A percentile compares a stretch with the other conserved stretches of the same genome.
These are phyloP conservation scores for Lordiphosa fenestrarum DNA, from an alignment of 2,888 invertebrate species.

Conservation along the genomic window DNA sequence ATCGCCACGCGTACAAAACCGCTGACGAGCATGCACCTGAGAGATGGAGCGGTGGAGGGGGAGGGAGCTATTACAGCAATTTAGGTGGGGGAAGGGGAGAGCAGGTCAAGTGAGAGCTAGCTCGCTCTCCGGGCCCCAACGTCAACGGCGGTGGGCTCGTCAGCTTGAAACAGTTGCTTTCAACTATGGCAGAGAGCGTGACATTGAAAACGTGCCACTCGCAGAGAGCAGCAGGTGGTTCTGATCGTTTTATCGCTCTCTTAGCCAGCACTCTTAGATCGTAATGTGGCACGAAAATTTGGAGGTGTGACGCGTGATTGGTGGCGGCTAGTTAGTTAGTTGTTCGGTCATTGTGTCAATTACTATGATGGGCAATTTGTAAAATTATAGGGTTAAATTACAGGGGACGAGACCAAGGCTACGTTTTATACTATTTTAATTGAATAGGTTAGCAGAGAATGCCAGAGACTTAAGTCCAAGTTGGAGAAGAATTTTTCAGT, in stretches of 20 bases:
- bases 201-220: constrained; percentile 19
- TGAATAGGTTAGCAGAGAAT: constrained; percentile 8
- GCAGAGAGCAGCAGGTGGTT: constrained; percentile 9
- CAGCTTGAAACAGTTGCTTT: no score
- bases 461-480: not conserved
- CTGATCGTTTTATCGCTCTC: constrained; percentile 1
- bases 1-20: constrained; percentile 61
- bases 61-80: not conserved
- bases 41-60: not conserved
- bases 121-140: not conserved
- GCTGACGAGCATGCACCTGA: constrained; percentile 27
- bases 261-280: not conserved
- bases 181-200: constrained; percentile 8
- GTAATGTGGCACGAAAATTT: constrained; percentile 7
- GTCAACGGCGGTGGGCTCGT: no score
- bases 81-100: no score
- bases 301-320: constrained; percentile 44
- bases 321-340: not conserved
- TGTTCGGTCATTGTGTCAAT: constrained; percentile 10
- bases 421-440: constrained; percentile 21
- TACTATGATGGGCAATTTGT: constrained; percentile 26
- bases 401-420: constrained; percentile 49
- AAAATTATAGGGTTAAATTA: constrained; percentile 26
- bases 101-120: not conserved
- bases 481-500: not conserved